Conservation (phyloP, 2,797 vertebrate genomes). For the Ispidina picta region DNA sequence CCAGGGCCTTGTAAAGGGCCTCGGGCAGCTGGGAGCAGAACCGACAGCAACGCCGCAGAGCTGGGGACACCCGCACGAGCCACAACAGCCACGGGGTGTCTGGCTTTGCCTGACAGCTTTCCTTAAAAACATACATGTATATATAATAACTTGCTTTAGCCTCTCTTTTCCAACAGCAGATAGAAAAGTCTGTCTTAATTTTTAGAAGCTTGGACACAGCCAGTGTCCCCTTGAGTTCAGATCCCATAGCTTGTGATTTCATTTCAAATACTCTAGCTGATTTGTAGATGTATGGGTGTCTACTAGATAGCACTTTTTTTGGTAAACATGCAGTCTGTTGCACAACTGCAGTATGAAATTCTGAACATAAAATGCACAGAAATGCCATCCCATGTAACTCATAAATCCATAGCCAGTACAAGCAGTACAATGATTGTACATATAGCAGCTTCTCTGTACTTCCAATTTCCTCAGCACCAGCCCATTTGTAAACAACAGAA, state of each 20-base stretch:
- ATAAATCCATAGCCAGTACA: not conserved
- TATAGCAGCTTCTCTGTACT: not conserved
- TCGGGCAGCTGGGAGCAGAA: fast-evolving
- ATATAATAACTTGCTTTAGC: no score
- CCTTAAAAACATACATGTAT: not conserved
- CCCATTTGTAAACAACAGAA: not conserved
- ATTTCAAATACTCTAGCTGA: not conserved
- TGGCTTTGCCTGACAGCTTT: fast-evolving
- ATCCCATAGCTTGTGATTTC: fast-evolving
- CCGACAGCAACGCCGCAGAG: no score
- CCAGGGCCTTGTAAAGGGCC: fast-evolving
- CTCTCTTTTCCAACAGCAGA: not conserved
- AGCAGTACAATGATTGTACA: fast-evolving
- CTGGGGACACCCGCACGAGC: not conserved
- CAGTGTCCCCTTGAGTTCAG: not conserved
- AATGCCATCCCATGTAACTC: not conserved
- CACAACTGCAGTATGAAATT: not conserved
- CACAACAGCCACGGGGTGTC: not conserved
- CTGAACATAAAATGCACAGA: not conserved
- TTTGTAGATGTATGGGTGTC: not conserved
- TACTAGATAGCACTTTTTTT: not conserved
- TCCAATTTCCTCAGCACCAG: not conserved
- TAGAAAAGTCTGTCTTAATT: not conserved
- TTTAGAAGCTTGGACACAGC: not conserved
- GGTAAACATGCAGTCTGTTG: not conserved